Evolutionary conservation across 2,888 invertebrate species (phyloP).

Genomic region (Branchipolynoe longqiensis): DNA sequence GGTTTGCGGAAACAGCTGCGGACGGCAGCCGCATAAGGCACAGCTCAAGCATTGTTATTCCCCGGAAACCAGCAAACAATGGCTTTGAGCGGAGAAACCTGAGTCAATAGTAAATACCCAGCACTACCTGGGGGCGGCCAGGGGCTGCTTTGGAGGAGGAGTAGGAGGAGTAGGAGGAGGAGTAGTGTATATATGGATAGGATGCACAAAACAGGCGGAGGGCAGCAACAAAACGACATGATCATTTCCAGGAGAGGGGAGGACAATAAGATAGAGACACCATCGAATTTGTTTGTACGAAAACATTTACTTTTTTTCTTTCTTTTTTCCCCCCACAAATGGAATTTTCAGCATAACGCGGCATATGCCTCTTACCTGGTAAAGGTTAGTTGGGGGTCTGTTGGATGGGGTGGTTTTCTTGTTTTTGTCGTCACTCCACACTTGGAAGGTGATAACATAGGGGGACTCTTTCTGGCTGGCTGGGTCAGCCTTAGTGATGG

Average conservation of each 20-base stretch:
- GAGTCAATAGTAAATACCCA: too few species aligned
- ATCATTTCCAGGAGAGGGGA: not conserved
- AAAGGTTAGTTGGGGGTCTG: slow-evolving; percentile 55
- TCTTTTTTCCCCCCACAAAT: too few species aligned
- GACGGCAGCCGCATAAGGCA: not conserved
- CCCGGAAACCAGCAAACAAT: too few species aligned
- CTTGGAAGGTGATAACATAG: slow-evolving; percentile 55
- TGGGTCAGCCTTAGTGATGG: slow-evolving; percentile 42
- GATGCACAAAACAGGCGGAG: too few species aligned
- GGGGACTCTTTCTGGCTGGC: slow-evolving; percentile 42
- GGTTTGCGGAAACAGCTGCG: not conserved
- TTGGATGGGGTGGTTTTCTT: slow-evolving; percentile 45
- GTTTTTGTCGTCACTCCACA: slow-evolving; percentile 25
- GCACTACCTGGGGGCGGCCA: too few species aligned
- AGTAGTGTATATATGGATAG: too few species aligned
- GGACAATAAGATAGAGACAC: not conserved
- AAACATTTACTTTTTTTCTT: not conserved
- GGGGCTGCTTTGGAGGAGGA: too few species aligned
- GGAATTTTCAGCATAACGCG: too few species aligned
- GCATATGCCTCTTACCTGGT: slow-evolving; percentile 56
- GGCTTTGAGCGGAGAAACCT: too few species aligned
- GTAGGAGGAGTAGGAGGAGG: too few species aligned
- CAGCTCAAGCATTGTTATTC: not conserved
- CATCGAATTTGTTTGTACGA: slow-evolving; percentile 29
- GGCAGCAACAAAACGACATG: slow-evolving; percentile 29